Evolutionary conservation across 2,113 vertebrate species (phyloP).

Genomic region (Egretta garzetta): DNA sequence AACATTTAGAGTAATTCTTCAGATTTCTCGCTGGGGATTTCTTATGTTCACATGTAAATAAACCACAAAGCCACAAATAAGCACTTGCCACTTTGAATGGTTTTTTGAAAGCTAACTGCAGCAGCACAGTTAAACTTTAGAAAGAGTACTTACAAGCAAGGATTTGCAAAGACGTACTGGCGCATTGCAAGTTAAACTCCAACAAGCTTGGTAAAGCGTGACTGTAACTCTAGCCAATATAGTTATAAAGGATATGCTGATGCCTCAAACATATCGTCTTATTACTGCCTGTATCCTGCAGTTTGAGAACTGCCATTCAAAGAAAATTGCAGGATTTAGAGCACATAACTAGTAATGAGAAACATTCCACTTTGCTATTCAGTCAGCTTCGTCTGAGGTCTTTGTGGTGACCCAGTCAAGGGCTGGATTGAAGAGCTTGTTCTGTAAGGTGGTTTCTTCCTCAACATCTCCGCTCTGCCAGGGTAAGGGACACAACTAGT

Average conservation of each 20-base stretch:
- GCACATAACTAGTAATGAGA: neutral
- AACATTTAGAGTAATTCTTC: constrained; percentile 3
- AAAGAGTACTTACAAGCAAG: neutral
- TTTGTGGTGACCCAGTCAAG: neutral
- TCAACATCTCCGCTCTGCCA: neutral
- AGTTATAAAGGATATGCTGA: neutral
- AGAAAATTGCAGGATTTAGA: neutral
- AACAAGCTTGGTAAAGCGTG: neutral
- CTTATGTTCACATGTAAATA: constrained; percentile 43
- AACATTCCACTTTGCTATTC: neutral
- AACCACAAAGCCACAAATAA: constrained; percentile 29
- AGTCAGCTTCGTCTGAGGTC: rapidly evolving
- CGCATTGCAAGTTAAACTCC: neutral
- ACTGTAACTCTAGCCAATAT: neutral
- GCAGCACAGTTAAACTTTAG: neutral
- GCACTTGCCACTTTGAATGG: neutral
- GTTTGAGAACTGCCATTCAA: neutral
- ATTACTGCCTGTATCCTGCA: neutral
- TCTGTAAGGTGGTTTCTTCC: neutral
- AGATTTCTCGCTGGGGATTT: constrained; percentile 5
- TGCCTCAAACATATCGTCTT: neutral
- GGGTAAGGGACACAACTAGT: neutral
- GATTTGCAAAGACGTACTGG: neutral
- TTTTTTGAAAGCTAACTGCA: neutral
- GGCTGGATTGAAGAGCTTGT: neutral